Conservation (phyloP, 2,797 vertebrate genomes). For the Tragelaphus oryx region DNA sequence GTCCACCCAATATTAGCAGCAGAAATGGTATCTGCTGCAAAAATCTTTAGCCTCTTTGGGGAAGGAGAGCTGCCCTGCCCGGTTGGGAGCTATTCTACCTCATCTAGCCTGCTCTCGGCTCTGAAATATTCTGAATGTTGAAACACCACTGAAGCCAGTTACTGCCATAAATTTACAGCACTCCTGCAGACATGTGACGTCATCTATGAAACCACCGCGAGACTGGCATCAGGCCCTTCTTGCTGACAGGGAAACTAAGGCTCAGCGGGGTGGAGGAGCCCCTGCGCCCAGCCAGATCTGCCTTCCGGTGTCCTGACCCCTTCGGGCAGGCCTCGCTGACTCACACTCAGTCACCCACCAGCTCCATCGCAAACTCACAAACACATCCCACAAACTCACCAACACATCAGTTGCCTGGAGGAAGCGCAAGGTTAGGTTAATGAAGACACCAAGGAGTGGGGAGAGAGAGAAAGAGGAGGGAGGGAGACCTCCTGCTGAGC, state of each 20-base stretch:
- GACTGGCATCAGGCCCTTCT: not conserved
- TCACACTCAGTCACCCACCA: not conserved
- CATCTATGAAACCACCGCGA: not conserved
- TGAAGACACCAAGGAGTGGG: not conserved
- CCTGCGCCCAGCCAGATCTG: not conserved
- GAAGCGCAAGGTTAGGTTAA: not conserved
- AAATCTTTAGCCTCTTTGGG: not conserved
- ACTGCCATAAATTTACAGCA: not conserved
- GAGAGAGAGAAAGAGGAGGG: not conserved
- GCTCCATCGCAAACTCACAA: not conserved
- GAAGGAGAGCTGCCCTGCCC: not conserved
- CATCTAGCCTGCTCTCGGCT: rapidly evolving
- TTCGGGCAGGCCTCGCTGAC: not conserved
- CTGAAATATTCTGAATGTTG: not conserved
- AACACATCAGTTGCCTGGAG: not conserved
- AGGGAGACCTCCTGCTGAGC: not conserved
- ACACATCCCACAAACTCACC: not conserved
- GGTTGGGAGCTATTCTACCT: not conserved
- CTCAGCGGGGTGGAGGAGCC: not conserved
- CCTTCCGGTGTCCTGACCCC: not conserved
- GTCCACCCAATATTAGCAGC: not conserved
- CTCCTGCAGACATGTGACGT: rapidly evolving
- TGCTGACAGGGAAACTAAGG: not conserved
- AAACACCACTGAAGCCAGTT: rapidly evolving
- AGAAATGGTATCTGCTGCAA: not conserved